Evolutionary conservation across 2,888 invertebrate species (phyloP).

Genomic region (Drosophila suboccidentalis): DNA sequence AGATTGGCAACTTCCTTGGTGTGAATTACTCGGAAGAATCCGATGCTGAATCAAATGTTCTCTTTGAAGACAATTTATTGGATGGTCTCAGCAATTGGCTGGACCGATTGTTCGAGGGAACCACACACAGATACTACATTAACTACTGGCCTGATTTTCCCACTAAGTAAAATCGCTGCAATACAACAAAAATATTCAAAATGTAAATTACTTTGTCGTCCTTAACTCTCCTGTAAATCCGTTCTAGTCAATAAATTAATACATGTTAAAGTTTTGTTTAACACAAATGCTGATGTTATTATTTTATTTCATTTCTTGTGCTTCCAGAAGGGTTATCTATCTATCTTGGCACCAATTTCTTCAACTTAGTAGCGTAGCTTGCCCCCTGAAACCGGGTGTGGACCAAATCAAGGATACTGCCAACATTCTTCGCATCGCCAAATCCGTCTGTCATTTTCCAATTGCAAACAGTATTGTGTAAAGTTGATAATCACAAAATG

Average conservation of each 20-base stretch:
- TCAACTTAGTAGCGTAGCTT: conserved; percentile 21
- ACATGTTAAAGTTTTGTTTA: conserved; percentile 26
- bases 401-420: conserved; percentile 32
- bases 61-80: conserved; percentile 91
- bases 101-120: conserved; percentile 98
- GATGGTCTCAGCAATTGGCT: conserved; percentile 98
- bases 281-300: conserved; percentile 10
- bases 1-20: conserved; percentile 94
- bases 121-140: conserved; percentile 97
- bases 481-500: conserved; percentile 16
- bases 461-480: conserved; percentile 17
- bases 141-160: conserved; percentile 99
- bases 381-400: conserved; percentile 8
- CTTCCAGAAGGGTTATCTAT: conserved; percentile 22
- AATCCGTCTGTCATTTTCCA: conserved; percentile 2
- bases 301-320: conserved; percentile 22
- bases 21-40: conserved; percentile 91
- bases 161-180: conserved; percentile 88
- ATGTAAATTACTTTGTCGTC: conserved; percentile 48
- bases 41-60: conserved; percentile 86
- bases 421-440: conserved; percentile 24
- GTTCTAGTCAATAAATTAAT: conserved; percentile 59
- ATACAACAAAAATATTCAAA: conserved; percentile 14
- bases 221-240: conserved; percentile 48
- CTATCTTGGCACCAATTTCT: conserved; percentile 25